Evolutionary conservation across 2,888 invertebrate species (phyloP).

Genomic region (Diogma glabrata): DNA sequence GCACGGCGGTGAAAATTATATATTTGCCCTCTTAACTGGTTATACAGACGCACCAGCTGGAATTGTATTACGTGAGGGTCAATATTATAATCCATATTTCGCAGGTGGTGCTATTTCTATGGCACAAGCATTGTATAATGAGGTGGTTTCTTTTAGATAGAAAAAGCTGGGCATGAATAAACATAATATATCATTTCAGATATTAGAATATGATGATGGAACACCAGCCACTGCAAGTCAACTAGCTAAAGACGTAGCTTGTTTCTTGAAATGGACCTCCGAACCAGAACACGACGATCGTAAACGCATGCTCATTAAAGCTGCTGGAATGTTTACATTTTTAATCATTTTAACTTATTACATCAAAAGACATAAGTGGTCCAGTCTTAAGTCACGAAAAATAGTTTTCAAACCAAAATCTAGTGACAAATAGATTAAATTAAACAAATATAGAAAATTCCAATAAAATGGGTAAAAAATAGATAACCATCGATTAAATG

Average conservation of each 20-base stretch:
- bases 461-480: no score
- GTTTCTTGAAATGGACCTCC: conserved; percentile 88
- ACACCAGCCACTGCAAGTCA: conserved; percentile 91
- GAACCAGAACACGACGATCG: conserved; percentile 88
- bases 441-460: no score
- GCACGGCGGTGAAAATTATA: conserved; percentile 91
- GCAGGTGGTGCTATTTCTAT: conserved; percentile 92
- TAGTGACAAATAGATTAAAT: conserved; percentile 12
- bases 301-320: conserved; percentile 70
- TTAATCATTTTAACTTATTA: conserved; percentile 54
- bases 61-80: conserved; percentile 72
- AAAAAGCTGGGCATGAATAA: no score
- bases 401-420: conserved; percentile 58
- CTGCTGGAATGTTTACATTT: conserved; percentile 53
- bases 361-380: conserved; percentile 82
- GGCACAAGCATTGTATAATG: conserved; percentile 88
- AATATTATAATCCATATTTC: conserved; percentile 98
- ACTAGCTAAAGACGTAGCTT: conserved; percentile 89
- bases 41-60: conserved; percentile 96
- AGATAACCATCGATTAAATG: no score
- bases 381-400: conserved; percentile 71
- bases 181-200: no score
- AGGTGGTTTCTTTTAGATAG: conserved; percentile 43
- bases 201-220: conserved; percentile 76
- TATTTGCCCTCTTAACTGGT: conserved; percentile 90